Evolutionary conservation across 2,888 invertebrate species (phyloP).

Genomic region (Amblyjoppa proteus): DNA sequence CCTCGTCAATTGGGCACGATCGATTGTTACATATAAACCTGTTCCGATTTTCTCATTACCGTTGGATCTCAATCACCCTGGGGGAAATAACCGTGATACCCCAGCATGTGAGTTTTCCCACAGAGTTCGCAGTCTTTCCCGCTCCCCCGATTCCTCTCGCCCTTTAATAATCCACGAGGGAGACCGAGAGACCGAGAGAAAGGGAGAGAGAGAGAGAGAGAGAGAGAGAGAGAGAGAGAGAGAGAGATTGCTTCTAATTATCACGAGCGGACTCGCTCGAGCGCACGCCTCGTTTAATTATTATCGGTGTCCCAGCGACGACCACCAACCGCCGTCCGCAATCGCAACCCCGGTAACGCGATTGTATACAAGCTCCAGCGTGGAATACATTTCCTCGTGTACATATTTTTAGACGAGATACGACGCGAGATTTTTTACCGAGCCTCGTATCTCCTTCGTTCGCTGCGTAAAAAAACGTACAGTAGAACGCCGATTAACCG

Average conservation of each 20-base stretch:
- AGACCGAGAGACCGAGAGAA: neutral
- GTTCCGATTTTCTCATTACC: conserved; percentile 59
- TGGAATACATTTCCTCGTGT: conserved; percentile 10
- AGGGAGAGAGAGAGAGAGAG: neutral
- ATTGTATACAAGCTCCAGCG: neutral
- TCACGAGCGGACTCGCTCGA: conserved; percentile 39
- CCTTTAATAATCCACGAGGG: conserved; percentile 54
- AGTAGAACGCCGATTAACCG: neutral
- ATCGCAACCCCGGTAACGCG: conserved; percentile 2
- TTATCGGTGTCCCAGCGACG: conserved; percentile 29
- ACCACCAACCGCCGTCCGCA: conserved; percentile 17
- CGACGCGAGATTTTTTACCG: conserved; percentile 10
- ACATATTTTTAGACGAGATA: conserved; percentile 12
- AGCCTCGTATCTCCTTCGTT: conserved; percentile 2
- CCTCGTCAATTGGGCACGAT: neutral
- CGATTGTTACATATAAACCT: conserved; percentile 26
- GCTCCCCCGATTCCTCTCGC: conserved; percentile 41
- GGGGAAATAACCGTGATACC: conserved; percentile 54
- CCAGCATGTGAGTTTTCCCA: conserved; percentile 44
- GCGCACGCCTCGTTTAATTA: conserved; percentile 55
- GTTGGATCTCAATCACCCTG: conserved; percentile 34
- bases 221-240: conserved; percentile 24
- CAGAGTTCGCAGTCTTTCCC: neutral
- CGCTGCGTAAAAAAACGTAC: neutral
- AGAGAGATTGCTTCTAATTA: conserved; percentile 61